Base-by-base conservation (phyloP, 2,888 invertebrate species). In the Dynastes tityus region DNA sequence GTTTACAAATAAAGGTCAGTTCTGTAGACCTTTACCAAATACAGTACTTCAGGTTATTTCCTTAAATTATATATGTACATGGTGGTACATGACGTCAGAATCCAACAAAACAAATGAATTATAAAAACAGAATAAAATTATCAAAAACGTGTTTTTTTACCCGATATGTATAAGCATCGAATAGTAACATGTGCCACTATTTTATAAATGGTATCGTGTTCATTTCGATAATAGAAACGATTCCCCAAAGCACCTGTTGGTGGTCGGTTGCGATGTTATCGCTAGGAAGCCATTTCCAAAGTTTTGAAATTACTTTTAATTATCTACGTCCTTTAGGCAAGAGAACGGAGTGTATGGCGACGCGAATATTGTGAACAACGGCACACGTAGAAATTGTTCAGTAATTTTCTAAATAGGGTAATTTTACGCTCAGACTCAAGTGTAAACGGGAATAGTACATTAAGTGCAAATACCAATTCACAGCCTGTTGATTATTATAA, bases 291-390 rank as follows among this genome's bases (percentile, higher is more conserved):
- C 37, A n/a, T 37, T 71, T 55, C 58, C 55, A 53, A 71, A 71
- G 55, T 51, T 71, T 71, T 32, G 22, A 37, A 71, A 71, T 58
- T 71, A 55, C 71, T 71, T 71, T 71, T 55, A 71, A 71, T 58
- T 71, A 70, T 22, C 61, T 22, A 22, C 29, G 11, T 27, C 29
- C 32, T 32, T 32, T 61, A 61, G 9, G 2, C n/a, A 4, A 27
- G 22, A 9, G 29, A 61, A 63, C 9, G 27, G 63, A 13, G 32
- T 27, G 27, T 63, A 63, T 32, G 32, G 8, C 32, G 63, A 27
- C 2, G 63, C 63, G 63, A 63, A 32, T 63, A 63, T 32, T 63
- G 27, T 29, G 63, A 40, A 65, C 65, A 45, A 45, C n/a, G 45
- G 22, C 29, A 63, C 29, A 63, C 63, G 8, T 9, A 32, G 63